Conservation (phyloP, 2,113 vertebrate species). For the Dasypus novemcinctus region DNA sequence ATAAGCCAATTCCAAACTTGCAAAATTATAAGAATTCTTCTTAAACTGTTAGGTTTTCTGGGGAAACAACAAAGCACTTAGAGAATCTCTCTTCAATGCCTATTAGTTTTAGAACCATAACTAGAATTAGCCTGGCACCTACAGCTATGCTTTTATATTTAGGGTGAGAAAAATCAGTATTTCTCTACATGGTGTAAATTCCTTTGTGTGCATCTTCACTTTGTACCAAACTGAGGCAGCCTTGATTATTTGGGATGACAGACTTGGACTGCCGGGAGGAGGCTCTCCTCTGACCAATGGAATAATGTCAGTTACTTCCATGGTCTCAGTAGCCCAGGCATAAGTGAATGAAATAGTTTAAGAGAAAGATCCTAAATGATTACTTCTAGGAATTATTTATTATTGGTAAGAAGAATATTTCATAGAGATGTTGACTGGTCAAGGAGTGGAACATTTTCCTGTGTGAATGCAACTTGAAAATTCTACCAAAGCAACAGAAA, state of each 20-base stretch:
- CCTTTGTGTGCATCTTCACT: not conserved
- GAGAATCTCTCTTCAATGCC: not conserved
- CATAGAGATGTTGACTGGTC: not conserved
- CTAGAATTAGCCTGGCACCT: not conserved
- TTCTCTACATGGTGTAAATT: not conserved
- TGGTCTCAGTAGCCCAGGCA: not conserved
- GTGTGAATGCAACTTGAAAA: conserved; percentile 11
- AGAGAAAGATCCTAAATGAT: not conserved
- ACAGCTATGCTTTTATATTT: not conserved
- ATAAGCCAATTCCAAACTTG: not conserved
- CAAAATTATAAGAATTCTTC: conserved; percentile 34
- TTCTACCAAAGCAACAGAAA: not conserved
- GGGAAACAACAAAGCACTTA: not conserved
- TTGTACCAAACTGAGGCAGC: not conserved
- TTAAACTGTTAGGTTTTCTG: conserved; percentile 9
- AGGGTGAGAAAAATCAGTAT: not conserved
- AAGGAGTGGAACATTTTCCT: not conserved
- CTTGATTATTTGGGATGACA: not conserved
- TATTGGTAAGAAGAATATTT: not conserved
- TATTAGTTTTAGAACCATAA: not conserved
- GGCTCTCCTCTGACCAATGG: not conserved
- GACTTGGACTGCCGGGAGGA: not conserved
- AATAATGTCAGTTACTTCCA: not conserved
- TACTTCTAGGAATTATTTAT: conserved; percentile 6
- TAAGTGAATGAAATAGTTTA: not conserved